Evolutionary conservation across 2,797 vertebrate species (phyloP).

Genomic region (Silurus lanzhouensis): DNA sequence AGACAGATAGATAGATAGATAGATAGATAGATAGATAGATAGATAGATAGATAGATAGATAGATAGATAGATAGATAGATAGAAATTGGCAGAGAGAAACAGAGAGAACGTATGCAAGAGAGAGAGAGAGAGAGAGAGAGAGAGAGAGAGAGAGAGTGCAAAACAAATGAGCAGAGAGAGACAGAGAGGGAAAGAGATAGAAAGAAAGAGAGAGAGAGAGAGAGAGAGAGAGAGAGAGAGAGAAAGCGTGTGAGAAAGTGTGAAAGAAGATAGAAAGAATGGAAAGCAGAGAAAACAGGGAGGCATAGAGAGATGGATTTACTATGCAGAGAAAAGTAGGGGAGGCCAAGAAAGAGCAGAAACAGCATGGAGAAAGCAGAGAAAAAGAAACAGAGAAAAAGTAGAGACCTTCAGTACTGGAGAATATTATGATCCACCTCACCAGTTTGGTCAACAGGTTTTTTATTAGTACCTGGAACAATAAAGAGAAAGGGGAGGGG

Average conservation of each 20-base stretch:
- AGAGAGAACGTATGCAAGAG: no score
- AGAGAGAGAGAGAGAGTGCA: neutral
- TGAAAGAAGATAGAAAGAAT: no score
- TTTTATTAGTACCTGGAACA: neutral
- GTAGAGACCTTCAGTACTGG: no score
- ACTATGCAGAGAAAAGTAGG: neutral
- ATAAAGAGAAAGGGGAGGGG: neutral
- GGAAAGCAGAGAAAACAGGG: no score
- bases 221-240: no score
- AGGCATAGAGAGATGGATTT: no score
- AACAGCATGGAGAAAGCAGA: neutral
- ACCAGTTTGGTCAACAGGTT: neutral
- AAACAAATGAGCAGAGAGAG: neutral
- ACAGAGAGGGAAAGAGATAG: neutral
- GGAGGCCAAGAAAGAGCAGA: neutral
- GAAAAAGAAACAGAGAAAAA: neutral
- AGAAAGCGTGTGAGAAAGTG: no score
- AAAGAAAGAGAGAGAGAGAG: neutral
- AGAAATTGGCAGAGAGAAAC: no score
- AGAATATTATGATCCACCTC: neutral
- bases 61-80: no score
- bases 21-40: no score
- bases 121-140: neutral
- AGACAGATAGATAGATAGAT: neutral
- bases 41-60: no score